A percentile compares a stretch with the other conserved stretches of the same genome.
These are phyloP conservation scores for Drosophila borborema DNA, from an alignment of 2,888 invertebrate genomes.

Conservation along the genomic window DNA sequence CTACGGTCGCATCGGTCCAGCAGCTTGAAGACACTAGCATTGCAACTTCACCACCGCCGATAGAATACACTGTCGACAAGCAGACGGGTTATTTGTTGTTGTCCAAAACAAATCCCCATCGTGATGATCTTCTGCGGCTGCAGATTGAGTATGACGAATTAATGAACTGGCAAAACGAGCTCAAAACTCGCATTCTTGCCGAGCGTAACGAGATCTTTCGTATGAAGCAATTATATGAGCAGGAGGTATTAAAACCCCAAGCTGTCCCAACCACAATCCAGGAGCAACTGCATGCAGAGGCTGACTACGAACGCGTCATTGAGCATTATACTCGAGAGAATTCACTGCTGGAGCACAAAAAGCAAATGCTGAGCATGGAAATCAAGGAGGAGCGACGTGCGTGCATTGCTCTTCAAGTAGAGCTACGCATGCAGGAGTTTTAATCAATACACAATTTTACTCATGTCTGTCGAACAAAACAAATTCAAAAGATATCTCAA, in stretches of 20 bases:
- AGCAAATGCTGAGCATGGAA: slow-evolving; percentile 88
- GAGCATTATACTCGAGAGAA: slow-evolving; percentile 88
- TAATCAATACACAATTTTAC: slow-evolving; percentile 41
- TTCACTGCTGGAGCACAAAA: slow-evolving; percentile 89
- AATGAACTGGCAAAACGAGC: slow-evolving; percentile 88
- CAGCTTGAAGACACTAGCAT: slow-evolving; percentile 62
- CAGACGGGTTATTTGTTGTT: slow-evolving; percentile 85
- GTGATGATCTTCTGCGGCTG: slow-evolving; percentile 87
- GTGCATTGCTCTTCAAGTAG: slow-evolving; percentile 90
- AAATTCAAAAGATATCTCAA: slow-evolving; percentile 22
- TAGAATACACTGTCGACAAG: slow-evolving; percentile 61
- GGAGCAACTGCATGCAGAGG: slow-evolving; percentile 44
- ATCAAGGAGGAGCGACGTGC: slow-evolving; percentile 91
- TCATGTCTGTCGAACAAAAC: slow-evolving; percentile 48
- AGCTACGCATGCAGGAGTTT: slow-evolving; percentile 86
- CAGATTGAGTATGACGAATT: slow-evolving; percentile 89
- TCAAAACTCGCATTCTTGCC: slow-evolving; percentile 89
- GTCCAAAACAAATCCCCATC: slow-evolving; percentile 86
- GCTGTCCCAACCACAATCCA: background rate
- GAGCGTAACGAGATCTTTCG: slow-evolving; percentile 91
- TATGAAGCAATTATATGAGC: slow-evolving; percentile 86
- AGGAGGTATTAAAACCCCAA: slow-evolving; percentile 43
- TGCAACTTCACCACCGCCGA: slow-evolving; percentile 12
- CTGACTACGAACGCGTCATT: slow-evolving; percentile 86
- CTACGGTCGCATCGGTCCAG: slow-evolving; percentile 39